Conservation (phyloP, 37 sponge, comb jelly and placozoan genomes). For the Amphimedon queenslandica region DNA sequence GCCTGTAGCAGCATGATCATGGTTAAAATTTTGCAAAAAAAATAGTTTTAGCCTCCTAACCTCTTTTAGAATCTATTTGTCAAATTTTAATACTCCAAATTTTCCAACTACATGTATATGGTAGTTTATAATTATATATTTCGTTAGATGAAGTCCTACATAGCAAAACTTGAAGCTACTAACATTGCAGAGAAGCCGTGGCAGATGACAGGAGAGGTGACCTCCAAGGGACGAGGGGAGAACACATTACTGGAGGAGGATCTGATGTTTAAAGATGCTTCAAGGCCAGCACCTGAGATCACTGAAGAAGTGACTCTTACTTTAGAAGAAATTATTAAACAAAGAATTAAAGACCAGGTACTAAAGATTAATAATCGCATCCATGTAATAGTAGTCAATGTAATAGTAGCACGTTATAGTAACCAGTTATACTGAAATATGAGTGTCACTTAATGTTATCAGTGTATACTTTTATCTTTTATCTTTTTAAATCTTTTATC, state of each 20-base stretch:
- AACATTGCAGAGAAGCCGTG: constrained; percentile 81
- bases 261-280: constrained; percentile 64
- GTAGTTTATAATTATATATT: not conserved
- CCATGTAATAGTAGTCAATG: too few relatives aligned
- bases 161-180: constrained; percentile 59
- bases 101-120: not conserved
- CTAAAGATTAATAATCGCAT: too few relatives aligned
- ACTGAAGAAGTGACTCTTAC: constrained; percentile 86
- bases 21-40: too few relatives aligned
- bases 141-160: constrained; percentile 40
- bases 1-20: too few relatives aligned
- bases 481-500: too few relatives aligned
- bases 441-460: too few relatives aligned
- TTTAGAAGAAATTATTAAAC: constrained; percentile 86
- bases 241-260: constrained; percentile 87
- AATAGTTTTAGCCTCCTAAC: too few relatives aligned
- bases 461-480: too few relatives aligned
- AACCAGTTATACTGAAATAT: too few relatives aligned
- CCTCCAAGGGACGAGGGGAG: constrained; percentile 48
- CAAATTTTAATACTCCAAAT: too few relatives aligned
- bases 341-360: constrained; percentile 85
- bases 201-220: constrained; percentile 90
- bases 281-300: constrained; percentile 72
- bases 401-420: too few relatives aligned
- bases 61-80: too few relatives aligned